Evolutionary conservation across 2,113 vertebrate genomes (phyloP).

Genomic region (Nicator chloris): DNA sequence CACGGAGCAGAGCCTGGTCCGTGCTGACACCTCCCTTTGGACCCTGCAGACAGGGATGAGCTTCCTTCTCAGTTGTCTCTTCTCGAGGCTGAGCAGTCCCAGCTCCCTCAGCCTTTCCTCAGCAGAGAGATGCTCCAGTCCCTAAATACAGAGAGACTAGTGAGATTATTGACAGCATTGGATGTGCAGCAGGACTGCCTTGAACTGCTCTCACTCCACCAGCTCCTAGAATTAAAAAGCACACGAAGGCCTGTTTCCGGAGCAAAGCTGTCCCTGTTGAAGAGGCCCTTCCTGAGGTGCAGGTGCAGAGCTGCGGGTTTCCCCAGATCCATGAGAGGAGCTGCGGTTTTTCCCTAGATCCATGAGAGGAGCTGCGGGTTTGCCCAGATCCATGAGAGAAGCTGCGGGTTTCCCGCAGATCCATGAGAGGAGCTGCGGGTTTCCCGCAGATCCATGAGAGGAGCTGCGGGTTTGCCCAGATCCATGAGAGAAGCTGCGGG

Average conservation of each 20-base stretch:
- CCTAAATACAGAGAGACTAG: background rate
- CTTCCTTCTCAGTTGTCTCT: background rate
- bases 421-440: too few species aligned
- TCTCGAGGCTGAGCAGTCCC: background rate
- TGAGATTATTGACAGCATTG: background rate
- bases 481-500: background rate
- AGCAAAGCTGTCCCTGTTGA: background rate
- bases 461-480: too few species aligned
- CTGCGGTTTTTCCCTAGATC: too few species aligned
- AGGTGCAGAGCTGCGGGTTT: background rate
- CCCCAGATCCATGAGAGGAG: background rate
- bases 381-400: too few species aligned
- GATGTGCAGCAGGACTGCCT: background rate
- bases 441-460: too few species aligned
- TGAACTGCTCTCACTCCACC: background rate
- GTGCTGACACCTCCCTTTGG: background rate
- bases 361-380: background rate
- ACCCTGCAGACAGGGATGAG: background rate
- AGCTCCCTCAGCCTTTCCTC: background rate
- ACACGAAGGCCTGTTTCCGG: rapidly evolving
- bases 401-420: too few species aligned
- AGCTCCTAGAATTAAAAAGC: background rate
- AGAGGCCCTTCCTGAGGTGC: background rate
- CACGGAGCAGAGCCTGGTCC: background rate
- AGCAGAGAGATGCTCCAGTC: background rate